Base-by-base conservation (phyloP, 2,888 invertebrate species). In the Pseudococcus longispinus region DNA sequence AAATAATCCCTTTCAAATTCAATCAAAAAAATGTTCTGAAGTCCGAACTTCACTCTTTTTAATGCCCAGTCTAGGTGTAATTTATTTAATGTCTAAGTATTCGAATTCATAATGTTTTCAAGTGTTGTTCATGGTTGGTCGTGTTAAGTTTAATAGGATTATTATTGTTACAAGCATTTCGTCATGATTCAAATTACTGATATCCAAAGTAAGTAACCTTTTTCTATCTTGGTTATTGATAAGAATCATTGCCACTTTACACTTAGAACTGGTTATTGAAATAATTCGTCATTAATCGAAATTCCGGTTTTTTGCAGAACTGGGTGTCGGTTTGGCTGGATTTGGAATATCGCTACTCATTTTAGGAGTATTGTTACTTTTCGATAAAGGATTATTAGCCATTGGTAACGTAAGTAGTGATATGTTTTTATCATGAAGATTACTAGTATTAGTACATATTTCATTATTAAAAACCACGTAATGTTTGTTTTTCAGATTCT, bases 341-440 rank as follows among this genome's bases (percentile, higher is more conserved):
- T 98, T 99, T 92, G 99, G 99, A 11, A 94, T 98, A 89, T 94
- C 96, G 88, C 99, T 99, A 91, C 93, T 99, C 9, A 97, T 99
- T 90, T 93, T 99, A 9, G 99, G 99, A 88, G 95, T 98, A 60
- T 90, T 99, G 82, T 92, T 99, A 88, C 92, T 99, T 87, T 98
- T 99, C 91, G 99, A 99, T 91, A 98, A 97, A 91, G 99, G 99
- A 85, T 92, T 99, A 87, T 92, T 99, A 87, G 99, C 99, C n/a
- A 97, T 99, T 91, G 99, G 99, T 91, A 99, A 99, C 93, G 99
- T 99, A 93, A 95, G 96, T 94, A 89, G 87, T 74, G 83, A 84
- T 42, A 65, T 42, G 87, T 29, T 44, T 42, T 84, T 8, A 2
- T 44, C 55, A 37, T 26, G 23, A 42, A 82, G 29, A 83, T 20